A percentile compares a stretch with the other conserved stretches of the same genome.
Conservation (phyloP, 1,140 invertebrate genomes). For the Procambarus clarkii region DNA sequence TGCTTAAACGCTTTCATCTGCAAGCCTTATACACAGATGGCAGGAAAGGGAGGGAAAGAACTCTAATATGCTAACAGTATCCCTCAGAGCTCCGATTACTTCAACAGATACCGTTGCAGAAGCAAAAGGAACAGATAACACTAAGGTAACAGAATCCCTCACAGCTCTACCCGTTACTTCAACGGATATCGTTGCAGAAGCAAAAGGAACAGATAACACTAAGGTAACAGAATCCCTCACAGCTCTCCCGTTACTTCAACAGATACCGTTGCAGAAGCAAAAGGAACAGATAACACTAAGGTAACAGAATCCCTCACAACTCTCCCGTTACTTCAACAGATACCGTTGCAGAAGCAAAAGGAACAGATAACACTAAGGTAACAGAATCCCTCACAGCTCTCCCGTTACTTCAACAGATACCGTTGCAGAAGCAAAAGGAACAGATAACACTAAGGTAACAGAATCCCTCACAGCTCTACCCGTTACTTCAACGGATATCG, state of each 20-base stretch:
- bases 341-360: neutral
- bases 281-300: no score
- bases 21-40: conserved; percentile 15
- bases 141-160: no score
- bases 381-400: neutral
- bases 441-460: no score
- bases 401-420: neutral
- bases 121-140: no score
- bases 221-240: neutral
- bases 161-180: no score
- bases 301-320: neutral
- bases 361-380: no score
- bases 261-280: neutral
- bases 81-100: neutral
- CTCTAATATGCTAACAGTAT: neutral
- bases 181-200: no score
- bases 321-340: neutral
- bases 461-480: no score
- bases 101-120: neutral
- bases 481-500: no score
- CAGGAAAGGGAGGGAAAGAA: neutral
- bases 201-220: no score
- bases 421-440: neutral
- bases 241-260: neutral
- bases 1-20: conserved; percentile 20